Percentiles rank a stretch among this genome's conserved stretches.
These are phyloP conservation scores for Desmodus rotundus DNA, from an alignment of 2,113 vertebrate genomes.

Conservation along the genomic window DNA sequence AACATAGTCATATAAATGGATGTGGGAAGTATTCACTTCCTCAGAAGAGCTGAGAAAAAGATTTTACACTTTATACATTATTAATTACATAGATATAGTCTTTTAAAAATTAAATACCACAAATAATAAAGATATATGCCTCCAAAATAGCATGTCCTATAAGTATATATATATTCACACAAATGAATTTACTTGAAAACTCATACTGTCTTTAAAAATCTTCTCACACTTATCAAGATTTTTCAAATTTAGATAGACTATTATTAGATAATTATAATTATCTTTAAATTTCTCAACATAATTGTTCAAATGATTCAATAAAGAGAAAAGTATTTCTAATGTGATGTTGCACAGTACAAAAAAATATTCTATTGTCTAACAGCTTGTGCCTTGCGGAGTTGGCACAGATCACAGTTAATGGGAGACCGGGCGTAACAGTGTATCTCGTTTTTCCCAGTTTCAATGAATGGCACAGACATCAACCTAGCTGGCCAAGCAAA, in stretches of 20 bases:
- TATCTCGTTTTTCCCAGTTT: neutral
- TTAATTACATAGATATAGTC: neutral
- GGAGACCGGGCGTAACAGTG: neutral
- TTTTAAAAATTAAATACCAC: neutral
- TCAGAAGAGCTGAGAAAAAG: neutral
- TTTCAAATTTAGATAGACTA: neutral
- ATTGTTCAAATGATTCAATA: neutral
- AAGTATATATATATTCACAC: neutral
- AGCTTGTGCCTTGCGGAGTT: neutral
- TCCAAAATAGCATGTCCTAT: neutral
- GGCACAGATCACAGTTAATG: neutral
- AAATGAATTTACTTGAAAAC: slow-evolving; percentile 34
- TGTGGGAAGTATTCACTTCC: neutral
- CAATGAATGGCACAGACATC: neutral
- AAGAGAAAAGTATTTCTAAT: slow-evolving; percentile 25
- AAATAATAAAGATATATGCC: neutral
- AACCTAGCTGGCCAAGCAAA: neutral
- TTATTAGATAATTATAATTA: neutral
- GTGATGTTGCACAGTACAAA: neutral
- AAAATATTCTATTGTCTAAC: neutral
- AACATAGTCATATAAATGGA: neutral
- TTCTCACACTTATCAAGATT: neutral
- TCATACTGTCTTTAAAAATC: neutral
- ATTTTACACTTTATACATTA: neutral
- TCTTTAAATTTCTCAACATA: slow-evolving; percentile 11